phyloP scores from a whole-genome alignment of 2,113 vertebrate genomes.

The Sphyrna mokarran region DNA sequence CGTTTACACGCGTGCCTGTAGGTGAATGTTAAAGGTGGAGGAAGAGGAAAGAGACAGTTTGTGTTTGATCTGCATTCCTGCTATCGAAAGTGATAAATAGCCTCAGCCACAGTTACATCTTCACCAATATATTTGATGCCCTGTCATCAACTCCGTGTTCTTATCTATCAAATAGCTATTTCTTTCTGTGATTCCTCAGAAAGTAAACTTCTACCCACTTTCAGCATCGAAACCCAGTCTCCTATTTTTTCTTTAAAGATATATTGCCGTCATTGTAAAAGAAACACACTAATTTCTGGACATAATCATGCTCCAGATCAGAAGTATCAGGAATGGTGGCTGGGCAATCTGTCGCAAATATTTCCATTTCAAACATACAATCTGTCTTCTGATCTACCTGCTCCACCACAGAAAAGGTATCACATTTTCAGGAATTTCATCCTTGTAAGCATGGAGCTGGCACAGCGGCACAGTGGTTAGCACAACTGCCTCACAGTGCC shows the following conservation, averaged over 20 bases:
- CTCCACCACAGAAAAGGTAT: background rate
- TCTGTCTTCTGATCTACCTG: background rate
- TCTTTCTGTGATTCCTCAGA: background rate
- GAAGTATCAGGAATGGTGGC: background rate
- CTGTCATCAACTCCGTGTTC: background rate
- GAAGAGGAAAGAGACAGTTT: background rate
- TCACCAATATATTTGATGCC: constrained; percentile 8
- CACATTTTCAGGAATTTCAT: background rate
- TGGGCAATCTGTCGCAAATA: background rate
- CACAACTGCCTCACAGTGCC: no score
- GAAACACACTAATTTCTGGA: background rate
- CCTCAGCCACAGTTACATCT: background rate
- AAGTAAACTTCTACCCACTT: background rate
- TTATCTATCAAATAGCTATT: background rate
- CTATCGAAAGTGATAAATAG: background rate
- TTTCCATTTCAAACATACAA: background rate
- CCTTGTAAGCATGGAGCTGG: background rate
- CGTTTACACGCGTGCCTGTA: background rate
- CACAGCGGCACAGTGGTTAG: no score
- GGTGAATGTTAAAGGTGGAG: background rate
- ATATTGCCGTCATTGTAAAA: background rate
- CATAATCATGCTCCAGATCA: background rate
- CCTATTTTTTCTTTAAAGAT: background rate
- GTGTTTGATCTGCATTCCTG: constrained; percentile 3
- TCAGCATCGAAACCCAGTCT: no score